These are phyloP conservation scores for Cichladusa arquata DNA, from an alignment of 2,113 vertebrate species.

Conservation along the genomic window DNA sequence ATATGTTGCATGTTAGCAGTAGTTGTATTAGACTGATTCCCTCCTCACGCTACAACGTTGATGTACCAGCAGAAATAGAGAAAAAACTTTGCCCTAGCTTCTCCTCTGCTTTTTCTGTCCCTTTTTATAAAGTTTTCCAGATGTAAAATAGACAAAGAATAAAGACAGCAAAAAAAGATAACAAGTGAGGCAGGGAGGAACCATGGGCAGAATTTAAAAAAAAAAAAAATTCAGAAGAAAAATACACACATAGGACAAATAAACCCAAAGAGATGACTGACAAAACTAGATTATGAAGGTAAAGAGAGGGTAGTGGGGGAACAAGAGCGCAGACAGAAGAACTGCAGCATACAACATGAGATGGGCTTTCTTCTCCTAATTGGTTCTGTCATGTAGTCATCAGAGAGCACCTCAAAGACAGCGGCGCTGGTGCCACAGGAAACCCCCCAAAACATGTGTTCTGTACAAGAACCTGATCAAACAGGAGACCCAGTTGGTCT, in stretches of 20 bases:
- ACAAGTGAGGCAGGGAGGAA: background rate
- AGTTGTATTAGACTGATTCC: background rate
- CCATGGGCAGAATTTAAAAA: background rate
- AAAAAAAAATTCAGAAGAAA: background rate
- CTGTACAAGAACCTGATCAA: background rate
- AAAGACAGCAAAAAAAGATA: background rate
- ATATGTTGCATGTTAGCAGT: background rate
- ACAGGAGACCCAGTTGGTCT: background rate
- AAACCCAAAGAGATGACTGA: background rate
- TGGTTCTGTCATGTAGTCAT: background rate
- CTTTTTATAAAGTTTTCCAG: background rate
- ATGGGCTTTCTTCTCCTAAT: conserved; percentile 17
- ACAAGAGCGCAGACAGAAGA: background rate
- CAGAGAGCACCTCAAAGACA: background rate
- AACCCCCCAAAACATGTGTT: background rate
- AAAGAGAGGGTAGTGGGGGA: background rate
- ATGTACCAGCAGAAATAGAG: background rate
- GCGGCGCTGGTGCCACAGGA: rapidly evolving
- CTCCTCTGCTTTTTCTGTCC: background rate
- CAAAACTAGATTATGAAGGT: background rate
- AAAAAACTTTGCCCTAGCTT: background rate
- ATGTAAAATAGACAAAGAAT: background rate
- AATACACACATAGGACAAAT: background rate
- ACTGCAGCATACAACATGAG: background rate
- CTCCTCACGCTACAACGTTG: background rate